Evolutionary conservation across 2,888 invertebrate species (phyloP).

Genomic region (Perdita meconis): DNA sequence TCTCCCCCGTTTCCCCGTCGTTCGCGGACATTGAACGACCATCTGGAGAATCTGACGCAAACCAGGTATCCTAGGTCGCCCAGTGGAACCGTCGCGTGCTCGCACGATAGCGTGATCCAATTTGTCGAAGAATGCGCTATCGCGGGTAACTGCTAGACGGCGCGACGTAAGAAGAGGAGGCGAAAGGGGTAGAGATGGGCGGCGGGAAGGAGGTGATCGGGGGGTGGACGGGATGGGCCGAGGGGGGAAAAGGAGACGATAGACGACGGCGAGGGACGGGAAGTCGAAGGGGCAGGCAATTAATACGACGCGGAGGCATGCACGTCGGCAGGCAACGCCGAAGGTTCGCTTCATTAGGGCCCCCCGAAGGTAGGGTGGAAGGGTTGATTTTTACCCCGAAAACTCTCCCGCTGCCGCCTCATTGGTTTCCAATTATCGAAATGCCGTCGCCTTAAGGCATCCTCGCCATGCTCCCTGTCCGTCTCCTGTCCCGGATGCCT

Average conservation of each 20-base stretch:
- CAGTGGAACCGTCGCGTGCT: slow-evolving; percentile 70
- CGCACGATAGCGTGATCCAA: slow-evolving; percentile 81
- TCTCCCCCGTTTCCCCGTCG: not conserved
- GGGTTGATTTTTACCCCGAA: slow-evolving; percentile 79
- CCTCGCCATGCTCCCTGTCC: slow-evolving; percentile 54
- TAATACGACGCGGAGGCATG: slow-evolving; percentile 81
- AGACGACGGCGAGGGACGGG: slow-evolving; percentile 42
- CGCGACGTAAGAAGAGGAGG: slow-evolving; percentile 59
- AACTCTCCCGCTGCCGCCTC: slow-evolving; percentile 75
- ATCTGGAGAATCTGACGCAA: slow-evolving; percentile 17
- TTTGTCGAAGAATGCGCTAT: slow-evolving; percentile 82
- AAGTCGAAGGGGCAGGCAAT: slow-evolving; percentile 74
- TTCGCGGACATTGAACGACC: slow-evolving; percentile 6
- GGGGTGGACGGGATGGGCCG: slow-evolving; percentile 41
- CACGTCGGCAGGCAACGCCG: slow-evolving; percentile 76
- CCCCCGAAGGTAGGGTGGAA: slow-evolving; percentile 68
- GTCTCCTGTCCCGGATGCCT: slow-evolving; percentile 48
- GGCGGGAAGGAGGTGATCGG: slow-evolving; percentile 35
- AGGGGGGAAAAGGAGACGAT: slow-evolving; percentile 19
- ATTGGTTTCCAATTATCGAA: slow-evolving; percentile 79
- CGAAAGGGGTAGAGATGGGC: slow-evolving; percentile 49
- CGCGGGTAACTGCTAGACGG: slow-evolving; percentile 73
- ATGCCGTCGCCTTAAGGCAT: slow-evolving; percentile 75
- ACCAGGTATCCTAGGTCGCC: slow-evolving; percentile 64
- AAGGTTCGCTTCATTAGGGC: slow-evolving; percentile 80